Conservation (phyloP, 2,888 invertebrate genomes). For the Noctua janthe region DNA sequence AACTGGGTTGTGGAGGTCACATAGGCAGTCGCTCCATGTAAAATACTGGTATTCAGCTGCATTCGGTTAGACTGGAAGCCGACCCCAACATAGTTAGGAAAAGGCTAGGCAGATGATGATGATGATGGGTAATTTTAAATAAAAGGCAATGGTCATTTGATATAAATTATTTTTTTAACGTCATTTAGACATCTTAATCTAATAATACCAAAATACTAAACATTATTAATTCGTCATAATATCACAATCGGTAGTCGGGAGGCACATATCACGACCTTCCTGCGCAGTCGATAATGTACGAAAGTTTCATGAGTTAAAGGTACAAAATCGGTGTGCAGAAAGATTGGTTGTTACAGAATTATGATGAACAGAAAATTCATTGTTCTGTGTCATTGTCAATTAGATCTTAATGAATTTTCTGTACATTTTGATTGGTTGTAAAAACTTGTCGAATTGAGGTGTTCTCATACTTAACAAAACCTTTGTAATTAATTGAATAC, state of each 20-base stretch:
- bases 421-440: conserved; percentile 8
- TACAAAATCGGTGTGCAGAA: conserved; percentile 47
- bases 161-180: conserved; percentile 66
- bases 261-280: conserved; percentile 60
- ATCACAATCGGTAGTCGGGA: conserved; percentile 75
- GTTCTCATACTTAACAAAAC: background rate
- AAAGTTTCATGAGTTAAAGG: background rate
- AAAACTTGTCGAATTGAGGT: conserved; percentile 36
- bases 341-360: conserved; percentile 35
- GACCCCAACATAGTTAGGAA: too few species aligned
- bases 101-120: too few species aligned
- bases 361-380: conserved; percentile 25
- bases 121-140: conserved; percentile 2
- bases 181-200: conserved; percentile 70
- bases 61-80: too few species aligned
- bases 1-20: too few species aligned
- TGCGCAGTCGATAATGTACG: conserved; percentile 33
- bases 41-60: too few species aligned
- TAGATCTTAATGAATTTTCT: conserved; percentile 15
- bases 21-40: too few species aligned
- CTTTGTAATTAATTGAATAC: background rate
- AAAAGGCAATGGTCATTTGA: conserved; percentile 40
- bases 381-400: background rate
- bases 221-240: conserved; percentile 71
- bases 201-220: conserved; percentile 76